These are phyloP conservation scores for Phlogophora meticulosa DNA, from an alignment of 2,888 invertebrate genomes.

Conservation along the genomic window DNA sequence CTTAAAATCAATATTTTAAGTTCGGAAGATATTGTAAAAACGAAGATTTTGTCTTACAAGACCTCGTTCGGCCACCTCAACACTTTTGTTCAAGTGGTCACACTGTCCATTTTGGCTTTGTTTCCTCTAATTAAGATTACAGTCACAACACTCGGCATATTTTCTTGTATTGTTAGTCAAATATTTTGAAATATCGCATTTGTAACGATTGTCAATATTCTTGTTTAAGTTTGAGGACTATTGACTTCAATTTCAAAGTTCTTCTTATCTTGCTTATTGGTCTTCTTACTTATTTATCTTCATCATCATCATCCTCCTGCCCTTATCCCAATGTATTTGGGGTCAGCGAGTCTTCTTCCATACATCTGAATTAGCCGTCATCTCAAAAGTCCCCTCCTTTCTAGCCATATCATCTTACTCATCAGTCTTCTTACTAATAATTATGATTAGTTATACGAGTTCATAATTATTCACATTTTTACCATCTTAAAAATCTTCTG, in stretches of 20 bases:
- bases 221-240: slow-evolving; percentile 4
- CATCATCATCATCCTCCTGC: no score
- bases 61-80: slow-evolving; percentile 45
- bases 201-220: slow-evolving; percentile 56
- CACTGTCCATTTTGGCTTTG: slow-evolving; percentile 55
- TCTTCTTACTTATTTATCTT: not conserved
- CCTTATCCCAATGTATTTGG: no score
- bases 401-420: no score
- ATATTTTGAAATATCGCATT: slow-evolving; percentile 61
- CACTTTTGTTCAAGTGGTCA: slow-evolving; percentile 54
- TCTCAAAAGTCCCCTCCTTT: no score
- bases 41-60: slow-evolving; percentile 20
- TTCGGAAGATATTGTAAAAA: slow-evolving; percentile 4
- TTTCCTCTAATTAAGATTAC: slow-evolving; percentile 61
- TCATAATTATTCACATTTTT: no score
- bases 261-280: not conserved
- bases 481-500: no score
- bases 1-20: not conserved
- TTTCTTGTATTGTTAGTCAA: slow-evolving; percentile 54
- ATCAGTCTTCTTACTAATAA: no score
- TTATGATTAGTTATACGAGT: no score
- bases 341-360: no score
- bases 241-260: not conserved
- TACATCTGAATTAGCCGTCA: no score
- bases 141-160: slow-evolving; percentile 57